Base-by-base conservation (phyloP, 2,113 vertebrate species). In the Vombatus ursinus region DNA sequence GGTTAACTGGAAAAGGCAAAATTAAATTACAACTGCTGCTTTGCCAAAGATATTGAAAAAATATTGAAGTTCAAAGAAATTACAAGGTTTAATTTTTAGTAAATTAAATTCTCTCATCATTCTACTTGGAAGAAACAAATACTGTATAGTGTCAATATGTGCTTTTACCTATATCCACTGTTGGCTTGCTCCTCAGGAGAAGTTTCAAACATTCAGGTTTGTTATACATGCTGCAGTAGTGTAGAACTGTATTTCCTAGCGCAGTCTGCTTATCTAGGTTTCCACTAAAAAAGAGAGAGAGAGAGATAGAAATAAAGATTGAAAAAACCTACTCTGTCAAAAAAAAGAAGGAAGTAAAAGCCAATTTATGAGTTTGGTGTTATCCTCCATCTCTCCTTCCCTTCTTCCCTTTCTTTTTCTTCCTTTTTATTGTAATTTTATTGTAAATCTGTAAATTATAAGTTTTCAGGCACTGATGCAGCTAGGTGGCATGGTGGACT, bases 201-300 rank as follows among this genome's bases (percentile, higher is more conserved):
- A 99, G 98, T 98, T 99, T 99, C 98, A 99, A 98, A 98, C 99
- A 99, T 98, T 99, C 99, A 0, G 99, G 99, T 91, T 99, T 99
- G 96, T 99, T 98, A 91, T 99, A 99, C 97, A 99, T 98, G 98
- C 99, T 99, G 98, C 99, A 99, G 98, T 99, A 99, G 98, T 99
- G 99, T 96, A 99, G 98, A 91, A 99, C 99, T 0, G 99, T 99
- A 98, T 99, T 99, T 94, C 99, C 99, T 98, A 99, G 98, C 25
- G 99, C 99, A 0, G 99, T 99, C 98, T 99, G 99, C 98, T 99
- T 99, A 97, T 99, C 99, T 98, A 99, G 98, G 98, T 99, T 99
- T 97, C 99, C 99, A 97, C 99, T 99, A 97, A 92, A 97, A 25
- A 97, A 49, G 31, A 10, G 0, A 97, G 10, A n/a, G n/a, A 2